These are phyloP conservation scores for Listrodromus nycthemerus DNA, from an alignment of 2,888 invertebrate species.

Conservation along the genomic window DNA sequence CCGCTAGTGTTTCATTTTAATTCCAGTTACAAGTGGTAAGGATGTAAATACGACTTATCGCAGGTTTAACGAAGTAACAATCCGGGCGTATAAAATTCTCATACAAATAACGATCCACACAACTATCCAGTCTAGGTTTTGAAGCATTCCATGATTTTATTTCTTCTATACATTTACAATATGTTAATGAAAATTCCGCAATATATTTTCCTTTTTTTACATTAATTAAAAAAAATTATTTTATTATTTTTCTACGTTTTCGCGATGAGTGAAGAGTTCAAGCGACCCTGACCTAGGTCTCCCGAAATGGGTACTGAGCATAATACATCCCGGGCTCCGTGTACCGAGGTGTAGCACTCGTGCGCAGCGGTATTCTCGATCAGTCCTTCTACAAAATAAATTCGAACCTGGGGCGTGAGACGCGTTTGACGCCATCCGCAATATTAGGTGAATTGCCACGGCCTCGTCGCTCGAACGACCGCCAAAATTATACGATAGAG, in stretches of 20 bases:
- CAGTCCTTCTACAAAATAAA: conserved; percentile 8
- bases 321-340: neutral
- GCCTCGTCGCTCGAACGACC: conserved; percentile 21
- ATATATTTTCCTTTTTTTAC: too few species aligned
- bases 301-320: neutral
- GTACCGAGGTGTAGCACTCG: neutral
- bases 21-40: too few species aligned
- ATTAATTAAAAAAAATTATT: neutral
- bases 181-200: too few species aligned
- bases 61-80: too few species aligned
- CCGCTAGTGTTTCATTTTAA: too few species aligned
- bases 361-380: neutral
- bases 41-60: too few species aligned
- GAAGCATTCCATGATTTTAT: too few species aligned
- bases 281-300: conserved; percentile 59
- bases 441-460: conserved; percentile 21
- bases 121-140: too few species aligned
- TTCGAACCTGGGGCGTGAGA: conserved; percentile 55
- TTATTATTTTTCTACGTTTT: neutral
- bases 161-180: too few species aligned
- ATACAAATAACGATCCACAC: too few species aligned
- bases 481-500: neutral
- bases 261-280: conserved; percentile 7
- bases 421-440: conserved; percentile 18
- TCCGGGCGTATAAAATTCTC: too few species aligned